Evolutionary conservation across 2,113 vertebrate species (phyloP), one percentile per base, ranked within the genome.

Genomic region (Larimichthys crocea): DNA sequence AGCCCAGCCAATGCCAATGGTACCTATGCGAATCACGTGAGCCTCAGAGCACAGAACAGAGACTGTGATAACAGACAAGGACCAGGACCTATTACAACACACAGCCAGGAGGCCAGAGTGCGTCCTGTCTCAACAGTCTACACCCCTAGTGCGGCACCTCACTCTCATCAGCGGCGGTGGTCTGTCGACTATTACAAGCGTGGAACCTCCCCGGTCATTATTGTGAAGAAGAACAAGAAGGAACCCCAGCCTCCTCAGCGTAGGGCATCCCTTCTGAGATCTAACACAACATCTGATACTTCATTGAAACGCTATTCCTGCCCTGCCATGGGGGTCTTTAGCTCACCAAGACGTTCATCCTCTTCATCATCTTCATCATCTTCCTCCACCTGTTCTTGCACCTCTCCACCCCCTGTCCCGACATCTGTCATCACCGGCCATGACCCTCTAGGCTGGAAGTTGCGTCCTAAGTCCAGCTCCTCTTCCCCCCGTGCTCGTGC

Each of bases 161-260:
- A 22, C 67, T 0, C 94, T 12, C 80, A 76, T 86, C 86, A 95
- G 96, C 76, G 94, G 90, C 57, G 96, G 91, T 0, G 96, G 97
- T 91, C 89, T 3, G 72, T 31, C 3, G 97, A 96, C 67, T 73
- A 96, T 19, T 92, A 42, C 91, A 94, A 15, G 91, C 67, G 72
- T 89, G 94, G 35, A 12, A 46, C 73, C 22, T 94, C 96, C 59
- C 91, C 95, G 48, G 96, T 96, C 82, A 97, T 99, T 42, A 95
- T 93, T 4, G 94, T 98, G 74, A 96, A 83, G 91, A 99, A 99
- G 88, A 96, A 90, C n/a, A 96, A 95, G 91, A 97, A 94, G 87
- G 95, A 97, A 74, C 98, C 98, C 0, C 93, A 90, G 0, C 97
- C 97, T 0, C 97, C 98, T 1, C 92, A 74, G 0, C 96, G 96